These are phyloP conservation scores for Campaea margaritaria DNA, from an alignment of 2,888 invertebrate genomes.

Conservation along the genomic window DNA sequence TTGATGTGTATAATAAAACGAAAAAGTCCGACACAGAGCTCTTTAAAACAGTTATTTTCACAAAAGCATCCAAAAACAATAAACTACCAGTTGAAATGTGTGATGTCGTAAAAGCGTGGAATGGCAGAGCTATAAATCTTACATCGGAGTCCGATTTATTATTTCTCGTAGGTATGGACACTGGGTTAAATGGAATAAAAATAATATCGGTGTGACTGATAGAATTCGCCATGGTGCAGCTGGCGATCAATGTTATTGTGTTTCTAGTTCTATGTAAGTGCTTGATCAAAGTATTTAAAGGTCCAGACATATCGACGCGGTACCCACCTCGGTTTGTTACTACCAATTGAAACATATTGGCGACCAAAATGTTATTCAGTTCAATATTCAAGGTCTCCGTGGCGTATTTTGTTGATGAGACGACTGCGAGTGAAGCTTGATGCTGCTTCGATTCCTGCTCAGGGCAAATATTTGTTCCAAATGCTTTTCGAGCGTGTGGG, in stretches of 20 bases:
- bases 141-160: conserved; percentile 48
- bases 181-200: conserved; percentile 42
- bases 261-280: conserved; percentile 30
- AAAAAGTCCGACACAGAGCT: not conserved
- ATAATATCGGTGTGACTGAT: conserved; percentile 26
- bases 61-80: conserved; percentile 39
- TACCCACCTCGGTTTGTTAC: too few relatives aligned
- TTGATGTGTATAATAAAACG: not conserved
- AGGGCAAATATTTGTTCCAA: too few relatives aligned
- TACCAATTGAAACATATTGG: too few relatives aligned
- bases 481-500: too few relatives aligned
- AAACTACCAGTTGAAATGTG: conserved; percentile 35
- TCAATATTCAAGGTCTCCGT: too few relatives aligned
- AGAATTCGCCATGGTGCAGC: conserved; percentile 26
- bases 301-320: too few relatives aligned
- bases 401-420: too few relatives aligned
- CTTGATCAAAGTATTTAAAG: not conserved
- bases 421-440: too few relatives aligned
- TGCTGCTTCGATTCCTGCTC: too few relatives aligned
- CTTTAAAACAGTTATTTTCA: conserved; percentile 13
- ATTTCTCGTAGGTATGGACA: conserved; percentile 39
- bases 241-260: conserved; percentile 13
- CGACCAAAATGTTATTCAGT: too few relatives aligned
- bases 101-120: conserved; percentile 51
- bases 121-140: conserved; percentile 50